phyloP scores from a whole-genome alignment of 1,140 invertebrate species.

The Heliconius eleuchia region DNA sequence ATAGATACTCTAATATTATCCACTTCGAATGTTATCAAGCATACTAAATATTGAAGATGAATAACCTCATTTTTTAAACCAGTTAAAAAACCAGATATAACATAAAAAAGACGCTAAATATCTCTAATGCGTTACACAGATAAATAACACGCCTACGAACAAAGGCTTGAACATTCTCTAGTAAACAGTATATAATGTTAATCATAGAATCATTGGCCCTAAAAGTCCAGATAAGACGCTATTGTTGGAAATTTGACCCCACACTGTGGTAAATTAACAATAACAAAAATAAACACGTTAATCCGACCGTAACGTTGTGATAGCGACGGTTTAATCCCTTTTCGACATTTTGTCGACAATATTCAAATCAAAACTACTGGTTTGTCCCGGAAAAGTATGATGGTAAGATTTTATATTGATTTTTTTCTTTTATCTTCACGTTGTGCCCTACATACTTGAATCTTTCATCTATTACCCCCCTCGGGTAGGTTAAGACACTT shows the following conservation, averaged over 20 bases:
- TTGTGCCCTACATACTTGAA: too few relatives aligned
- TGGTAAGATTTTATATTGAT: too few relatives aligned
- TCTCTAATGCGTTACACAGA: not conserved
- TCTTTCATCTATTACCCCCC: too few relatives aligned
- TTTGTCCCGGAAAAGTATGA: too few relatives aligned
- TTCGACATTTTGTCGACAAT: not conserved
- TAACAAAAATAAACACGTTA: conserved; percentile 58
- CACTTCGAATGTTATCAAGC: too few relatives aligned
- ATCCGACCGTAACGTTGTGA: conserved; percentile 62
- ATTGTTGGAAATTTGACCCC: conserved; percentile 37
- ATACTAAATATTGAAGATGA: too few relatives aligned
- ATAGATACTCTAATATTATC: too few relatives aligned
- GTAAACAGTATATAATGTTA: not conserved
- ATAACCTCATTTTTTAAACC: too few relatives aligned
- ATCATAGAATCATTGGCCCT: conserved; percentile 36
- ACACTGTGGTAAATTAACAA: conserved; percentile 44
- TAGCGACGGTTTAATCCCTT: conserved; percentile 45
- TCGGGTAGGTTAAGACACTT: too few relatives aligned
- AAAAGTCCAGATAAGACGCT: conserved; percentile 45
- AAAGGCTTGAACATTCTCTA: not conserved
- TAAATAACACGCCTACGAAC: not conserved
- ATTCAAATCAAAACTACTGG: not conserved
- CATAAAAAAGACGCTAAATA: not conserved
- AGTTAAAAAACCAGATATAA: too few relatives aligned
- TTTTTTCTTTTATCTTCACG: too few relatives aligned